Evolutionary conservation across 2,888 invertebrate genomes (phyloP).

Genomic region (Tetanocera ferruginea): DNA sequence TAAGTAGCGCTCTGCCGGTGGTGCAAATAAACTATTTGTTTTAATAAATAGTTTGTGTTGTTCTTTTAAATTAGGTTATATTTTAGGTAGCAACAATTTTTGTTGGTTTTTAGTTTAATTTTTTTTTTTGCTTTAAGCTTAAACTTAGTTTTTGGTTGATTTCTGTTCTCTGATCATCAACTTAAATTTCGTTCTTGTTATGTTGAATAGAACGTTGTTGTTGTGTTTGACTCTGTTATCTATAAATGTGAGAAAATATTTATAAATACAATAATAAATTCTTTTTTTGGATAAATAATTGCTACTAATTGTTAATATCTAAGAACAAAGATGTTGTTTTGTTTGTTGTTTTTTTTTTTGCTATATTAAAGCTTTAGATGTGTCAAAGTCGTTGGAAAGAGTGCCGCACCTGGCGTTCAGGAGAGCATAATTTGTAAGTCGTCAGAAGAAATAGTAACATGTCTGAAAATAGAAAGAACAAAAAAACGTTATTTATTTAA

Average conservation of each 20-base stretch:
- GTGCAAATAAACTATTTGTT: background rate
- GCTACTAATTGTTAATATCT: background rate
- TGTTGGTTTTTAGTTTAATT: constrained; percentile 17
- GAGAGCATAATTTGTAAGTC: constrained; percentile 64
- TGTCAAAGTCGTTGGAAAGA: constrained; percentile 49
- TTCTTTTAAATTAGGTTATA: background rate
- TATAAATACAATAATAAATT: constrained; percentile 37
- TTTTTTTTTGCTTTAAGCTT: constrained; percentile 36
- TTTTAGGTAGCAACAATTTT: constrained; percentile 5
- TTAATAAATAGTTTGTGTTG: background rate
- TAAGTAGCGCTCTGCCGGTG: constrained; percentile 13
- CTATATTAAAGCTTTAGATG: constrained; percentile 41
- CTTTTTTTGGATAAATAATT: constrained; percentile 9
- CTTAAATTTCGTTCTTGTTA: constrained; percentile 61
- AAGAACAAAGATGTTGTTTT: background rate
- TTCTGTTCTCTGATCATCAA: constrained; percentile 16
- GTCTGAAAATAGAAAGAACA: constrained; percentile 61
- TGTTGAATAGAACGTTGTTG: constrained; percentile 58
- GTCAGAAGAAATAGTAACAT: constrained; percentile 66
- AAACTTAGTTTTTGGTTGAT: constrained; percentile 32
- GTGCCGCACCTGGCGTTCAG: constrained; percentile 66
- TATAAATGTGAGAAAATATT: constrained; percentile 46
- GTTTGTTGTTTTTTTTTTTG: constrained; percentile 19
- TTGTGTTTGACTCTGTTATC: constrained; percentile 60
- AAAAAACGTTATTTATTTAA: constrained; percentile 15